Evolutionary conservation across 2,113 vertebrate genomes (phyloP), one percentile per base, ranked within the genome.

Genomic region (Colistium nudipinnis): DNA sequence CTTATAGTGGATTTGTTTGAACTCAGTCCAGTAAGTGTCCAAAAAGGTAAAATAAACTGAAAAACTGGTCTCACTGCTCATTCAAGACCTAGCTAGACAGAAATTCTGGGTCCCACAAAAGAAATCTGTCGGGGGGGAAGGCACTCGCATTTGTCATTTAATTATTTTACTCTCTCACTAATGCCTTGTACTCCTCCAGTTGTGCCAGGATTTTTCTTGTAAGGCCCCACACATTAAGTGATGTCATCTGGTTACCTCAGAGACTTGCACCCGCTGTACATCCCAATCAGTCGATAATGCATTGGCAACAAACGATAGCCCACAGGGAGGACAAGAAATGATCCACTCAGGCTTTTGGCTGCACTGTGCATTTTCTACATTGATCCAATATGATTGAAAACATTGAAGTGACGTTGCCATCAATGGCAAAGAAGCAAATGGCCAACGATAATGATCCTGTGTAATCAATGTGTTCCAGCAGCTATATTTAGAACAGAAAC

Each of bases 181-280:
- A 27, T 38, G 47, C 48, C 28, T 11, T 43, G 17, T n/a, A 3
- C 14, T 61, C 41, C 16, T 6, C 12, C 14, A 19, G 16, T 24
- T 44, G 13, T 44, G 47, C 39, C 65, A 24, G 35, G 3, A 7
- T 54, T 67, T 19, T 51, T 62, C 54, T 83, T 82, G 70, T 74
- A n/a, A 82, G 54, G 55, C 70, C 38, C 56, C 78, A 80, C 76
- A 76, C 74, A 82, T 56, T 81, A 84, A 80, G 76, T 87, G 74
- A 89, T 45, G 67, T 84, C 78, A 86, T 74, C 73, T 25, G 25
- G 4, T 30, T 38, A 31, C 10, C 51, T 52, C n/a, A 6, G 24
- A 76, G 44, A 61, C 65, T 68, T 71, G 41, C n/a, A n/a, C 28
- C 56, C 53, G 64, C 62, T 19, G 54, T 48, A 33, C 54, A 45